Base-by-base conservation (phyloP, 2,888 invertebrate species). In the Argyresthia goedartella region DNA sequence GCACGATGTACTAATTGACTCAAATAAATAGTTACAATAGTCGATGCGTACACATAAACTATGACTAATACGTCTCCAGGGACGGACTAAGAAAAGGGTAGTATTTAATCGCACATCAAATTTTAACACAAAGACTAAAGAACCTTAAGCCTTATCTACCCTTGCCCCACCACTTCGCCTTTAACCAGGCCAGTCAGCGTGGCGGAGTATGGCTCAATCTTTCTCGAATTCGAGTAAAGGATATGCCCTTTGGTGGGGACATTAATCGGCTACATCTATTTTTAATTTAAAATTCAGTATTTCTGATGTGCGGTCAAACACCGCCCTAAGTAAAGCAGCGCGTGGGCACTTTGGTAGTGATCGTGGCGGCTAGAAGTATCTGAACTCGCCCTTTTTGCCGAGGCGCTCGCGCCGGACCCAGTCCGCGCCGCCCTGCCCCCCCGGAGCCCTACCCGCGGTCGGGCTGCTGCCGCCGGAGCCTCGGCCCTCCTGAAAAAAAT, bases 361-460 rank as follows among this genome's bases (percentile, higher is more conserved):
- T 25, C 25, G 60, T 15, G 67, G 64, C 11, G 47, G 69, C 89
- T 91, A 96, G 88, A 96, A 96, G 87, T 96, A 96, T 81, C 96
- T 91, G 85, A 96, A 96, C 89, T 96, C 96, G 81, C 96, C 96
- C 90, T 95, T 96, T 89, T 96, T 96, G 88, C 95, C 96, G 73
- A 94, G 91, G 62, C 95, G 90, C 76, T 95, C 95, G 74, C 94
- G 93, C 66, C 93, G 92, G 64, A 95, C 92, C 93, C 95, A 94
- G 76, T 95, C 95, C 13, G 93, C 91, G 51, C 91, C 90, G 51
- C 90, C 91, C 45, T 73, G 70, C 39, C 61, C 67, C 46, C 62
- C 71, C 36, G 80, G 80, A 36, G 13, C 15, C 36, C 36, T 15
- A 39, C 81, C 84, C 11, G 76, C 39, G 9, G 39, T 71, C 15